Conservation (phyloP, 1,140 invertebrate species). For the Drosophila athabasca region DNA sequence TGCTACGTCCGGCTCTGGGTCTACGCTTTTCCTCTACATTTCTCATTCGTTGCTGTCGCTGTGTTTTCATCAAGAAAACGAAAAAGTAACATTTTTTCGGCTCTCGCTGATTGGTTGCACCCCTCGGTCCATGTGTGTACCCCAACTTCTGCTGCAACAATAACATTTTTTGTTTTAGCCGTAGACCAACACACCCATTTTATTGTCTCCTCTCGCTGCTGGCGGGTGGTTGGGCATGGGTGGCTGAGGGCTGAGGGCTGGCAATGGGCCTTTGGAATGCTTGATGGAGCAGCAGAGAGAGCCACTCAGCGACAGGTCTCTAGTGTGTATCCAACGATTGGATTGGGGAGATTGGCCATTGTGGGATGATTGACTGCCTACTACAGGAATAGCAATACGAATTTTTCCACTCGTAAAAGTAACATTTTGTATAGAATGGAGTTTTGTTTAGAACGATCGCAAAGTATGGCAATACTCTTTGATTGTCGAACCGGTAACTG, state of each 20-base stretch:
- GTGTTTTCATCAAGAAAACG: slow-evolving; percentile 73
- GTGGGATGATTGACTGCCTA: slow-evolving; percentile 14
- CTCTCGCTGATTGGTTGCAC: slow-evolving; percentile 70
- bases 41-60: slow-evolving; percentile 68
- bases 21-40: slow-evolving; percentile 69
- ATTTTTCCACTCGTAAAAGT: too few relatives aligned
- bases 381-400: too few relatives aligned
- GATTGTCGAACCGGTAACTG: too few relatives aligned
- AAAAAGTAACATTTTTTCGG: slow-evolving; percentile 71
- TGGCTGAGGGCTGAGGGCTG: not conserved
- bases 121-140: slow-evolving; percentile 38
- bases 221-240: slow-evolving; percentile 5
- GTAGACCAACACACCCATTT: slow-evolving; percentile 73
- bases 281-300: not conserved
- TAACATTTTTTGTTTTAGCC: slow-evolving; percentile 74
- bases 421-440: too few relatives aligned
- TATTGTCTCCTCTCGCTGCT: slow-evolving; percentile 48
- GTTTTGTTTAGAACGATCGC: too few relatives aligned
- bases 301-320: slow-evolving; percentile 16
- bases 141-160: slow-evolving; percentile 37
- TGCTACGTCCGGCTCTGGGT: slow-evolving; percentile 28
- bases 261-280: not conserved
- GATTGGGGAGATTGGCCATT: not conserved
- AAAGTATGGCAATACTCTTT: too few relatives aligned
- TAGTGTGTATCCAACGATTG: slow-evolving; percentile 37